Conservation (phyloP, 2,888 invertebrate genomes). For the Linnaemya tessellans region DNA sequence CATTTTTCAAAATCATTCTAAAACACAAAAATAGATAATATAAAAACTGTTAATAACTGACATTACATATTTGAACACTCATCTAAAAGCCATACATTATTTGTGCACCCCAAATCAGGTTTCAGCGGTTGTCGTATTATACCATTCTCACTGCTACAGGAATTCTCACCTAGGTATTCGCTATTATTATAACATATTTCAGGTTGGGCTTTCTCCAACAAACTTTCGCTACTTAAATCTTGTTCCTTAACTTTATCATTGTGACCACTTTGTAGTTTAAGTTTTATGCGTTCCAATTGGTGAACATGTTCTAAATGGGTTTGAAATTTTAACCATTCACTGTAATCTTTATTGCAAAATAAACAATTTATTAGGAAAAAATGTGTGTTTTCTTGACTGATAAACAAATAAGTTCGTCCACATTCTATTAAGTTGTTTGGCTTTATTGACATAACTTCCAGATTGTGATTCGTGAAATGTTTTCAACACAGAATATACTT, state of each 20-base stretch:
- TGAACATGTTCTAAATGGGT: constrained; percentile 15
- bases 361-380: constrained; percentile 44
- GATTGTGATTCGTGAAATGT: background rate
- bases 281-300: background rate
- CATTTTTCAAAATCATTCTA: background rate
- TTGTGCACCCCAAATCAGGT: too few species aligned
- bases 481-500: too few species aligned
- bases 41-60: background rate
- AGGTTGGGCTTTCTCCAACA: constrained; percentile 2
- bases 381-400: constrained; percentile 11
- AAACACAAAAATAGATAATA: background rate
- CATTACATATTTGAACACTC: constrained; percentile 15
- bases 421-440: constrained; percentile 21
- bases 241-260: background rate
- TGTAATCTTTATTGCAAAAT: constrained; percentile 39
- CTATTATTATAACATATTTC: background rate
- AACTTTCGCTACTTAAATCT: background rate
- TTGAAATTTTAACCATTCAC: constrained; percentile 29
- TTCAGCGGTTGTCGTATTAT: background rate
- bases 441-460: background rate
- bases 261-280: background rate
- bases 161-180: background rate
- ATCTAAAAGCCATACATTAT: constrained; percentile 8
- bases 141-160: background rate
- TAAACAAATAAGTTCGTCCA: constrained; percentile 20